Base-by-base conservation (phyloP, 2,888 invertebrate genomes). In the Mesodorylaimus sp. region DNA sequence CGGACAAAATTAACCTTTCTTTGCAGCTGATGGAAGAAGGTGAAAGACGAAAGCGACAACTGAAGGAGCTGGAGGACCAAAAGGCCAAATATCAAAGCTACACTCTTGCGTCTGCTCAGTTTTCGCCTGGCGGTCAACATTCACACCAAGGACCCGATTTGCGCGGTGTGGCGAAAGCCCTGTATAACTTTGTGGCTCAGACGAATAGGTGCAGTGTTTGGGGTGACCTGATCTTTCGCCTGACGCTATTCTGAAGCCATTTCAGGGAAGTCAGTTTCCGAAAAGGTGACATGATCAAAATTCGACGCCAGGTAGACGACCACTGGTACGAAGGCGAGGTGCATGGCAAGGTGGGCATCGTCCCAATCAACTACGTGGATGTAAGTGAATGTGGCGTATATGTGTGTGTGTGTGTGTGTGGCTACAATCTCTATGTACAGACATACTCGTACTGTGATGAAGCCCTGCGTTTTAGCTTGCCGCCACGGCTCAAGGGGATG, bases 321-420 rank as follows among this genome's bases (percentile, higher is more conserved):
- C 91, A 93, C 70, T 93, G 93, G 93, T 89, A 83, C 68, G 91
- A 93, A 70, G 93, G 93, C 21, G 91, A 93, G 68, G 78, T 84
- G 59, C 84, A 88, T 66, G 89, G 87, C 36, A 80, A 81, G 73
- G 77, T 87, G 63, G 93, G 93, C 54, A 78, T 93, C 54, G 87
- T 93, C 68, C 93, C 93, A 25, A 79, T 81, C 61, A 88, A 86
- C 71, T 91, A 93, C 72, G 86, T 89, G 53, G 88, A 93, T 80
- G 72, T 73, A 56, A 56, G 54, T 44, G 23, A 44, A 3, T 32
- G 10, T 32, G 16, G 32, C 16, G 10, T 32, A 13, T n/a, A n/a
- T n/a, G n/a, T n/a, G n/a, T n/a, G n/a, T n/a, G n/a, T n/a, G n/a
- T n/a, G n/a, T n/a, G n/a, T n/a, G n/a, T n/a, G n/a, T n/a, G n/a